phyloP scores from a whole-genome alignment of 2,113 vertebrate species.

The Oreochromis tanganicae region DNA sequence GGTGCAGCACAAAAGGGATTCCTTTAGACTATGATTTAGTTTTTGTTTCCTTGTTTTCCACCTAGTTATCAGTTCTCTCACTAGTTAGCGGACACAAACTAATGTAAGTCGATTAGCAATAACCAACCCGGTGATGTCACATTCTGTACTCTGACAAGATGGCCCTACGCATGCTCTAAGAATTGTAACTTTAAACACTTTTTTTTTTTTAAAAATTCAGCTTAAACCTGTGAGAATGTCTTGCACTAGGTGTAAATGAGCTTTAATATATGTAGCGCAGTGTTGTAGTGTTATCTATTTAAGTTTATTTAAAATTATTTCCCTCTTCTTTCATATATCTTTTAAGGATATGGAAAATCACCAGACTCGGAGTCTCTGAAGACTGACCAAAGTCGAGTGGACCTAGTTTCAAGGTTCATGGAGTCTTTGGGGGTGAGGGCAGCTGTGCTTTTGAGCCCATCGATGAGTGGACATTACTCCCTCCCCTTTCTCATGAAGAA shows the following conservation, averaged over 20 bases:
- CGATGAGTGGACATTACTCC: conserved; percentile 89
- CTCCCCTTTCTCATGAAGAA: conserved; percentile 85
- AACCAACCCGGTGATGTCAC: not conserved
- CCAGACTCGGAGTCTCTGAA: conserved; percentile 66
- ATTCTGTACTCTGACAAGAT: not conserved
- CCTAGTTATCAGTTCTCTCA: not conserved
- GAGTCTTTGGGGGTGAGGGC: conserved; percentile 73
- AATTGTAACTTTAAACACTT: not conserved
- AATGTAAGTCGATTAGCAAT: not conserved
- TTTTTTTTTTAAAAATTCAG: not conserved
- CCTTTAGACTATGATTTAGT: not conserved
- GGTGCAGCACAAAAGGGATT: not conserved
- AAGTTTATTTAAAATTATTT: not conserved
- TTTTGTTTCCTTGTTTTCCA: not conserved
- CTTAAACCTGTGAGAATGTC: not conserved
- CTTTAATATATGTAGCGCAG: not conserved
- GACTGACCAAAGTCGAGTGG: conserved; percentile 76
- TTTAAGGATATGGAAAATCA: conserved; percentile 85
- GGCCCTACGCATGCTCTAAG: not conserved
- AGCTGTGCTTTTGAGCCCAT: conserved; percentile 86
- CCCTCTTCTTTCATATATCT: not conserved
- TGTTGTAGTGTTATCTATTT: not conserved
- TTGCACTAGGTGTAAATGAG: not conserved
- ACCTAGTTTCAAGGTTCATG: conserved; percentile 78
- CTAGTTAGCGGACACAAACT: not conserved